Percentiles rank a stretch among this genome's conserved stretches.
Conservation (phyloP, 2,888 invertebrate genomes). For the Adelphocoris suturalis region DNA sequence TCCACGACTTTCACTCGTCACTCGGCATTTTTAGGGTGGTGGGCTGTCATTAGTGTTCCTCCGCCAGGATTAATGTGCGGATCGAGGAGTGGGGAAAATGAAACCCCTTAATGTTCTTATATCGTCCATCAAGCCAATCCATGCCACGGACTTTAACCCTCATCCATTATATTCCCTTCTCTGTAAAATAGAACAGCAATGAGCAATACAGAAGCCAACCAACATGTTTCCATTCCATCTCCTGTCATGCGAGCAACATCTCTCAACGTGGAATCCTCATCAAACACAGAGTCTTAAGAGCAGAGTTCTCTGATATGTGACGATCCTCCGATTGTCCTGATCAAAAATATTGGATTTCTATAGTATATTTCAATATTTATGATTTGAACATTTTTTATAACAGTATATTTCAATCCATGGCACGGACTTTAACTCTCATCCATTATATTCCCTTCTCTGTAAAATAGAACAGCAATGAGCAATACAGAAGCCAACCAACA, state of each 20-base stretch:
- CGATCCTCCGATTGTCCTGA: no score
- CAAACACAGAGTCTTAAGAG: no score
- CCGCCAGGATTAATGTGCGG: slow-evolving; percentile 62
- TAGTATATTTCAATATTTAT: no score
- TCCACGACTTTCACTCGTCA: slow-evolving; percentile 53
- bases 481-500: neutral
- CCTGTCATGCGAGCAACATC: no score
- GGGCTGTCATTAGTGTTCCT: slow-evolving; percentile 60
- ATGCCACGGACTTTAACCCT: slow-evolving; percentile 51
- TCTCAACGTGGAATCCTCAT: no score
- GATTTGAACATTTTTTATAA: no score
- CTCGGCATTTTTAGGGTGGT: slow-evolving; percentile 62
- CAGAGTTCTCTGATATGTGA: no score
- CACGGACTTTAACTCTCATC: slow-evolving; percentile 51
- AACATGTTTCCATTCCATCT: neutral
- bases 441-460: slow-evolving; percentile 28
- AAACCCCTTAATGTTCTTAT: slow-evolving; percentile 58
- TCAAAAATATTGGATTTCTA: no score
- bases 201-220: neutral
- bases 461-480: slow-evolving; percentile 47
- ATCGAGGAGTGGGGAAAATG: slow-evolving; percentile 52
- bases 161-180: slow-evolving; percentile 46
- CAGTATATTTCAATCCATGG: slow-evolving; percentile 60
- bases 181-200: slow-evolving; percentile 47
- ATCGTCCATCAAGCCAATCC: slow-evolving; percentile 64